phyloP scores from a whole-genome alignment of 2,113 vertebrate genomes.

The Melanocharis versteri region DNA sequence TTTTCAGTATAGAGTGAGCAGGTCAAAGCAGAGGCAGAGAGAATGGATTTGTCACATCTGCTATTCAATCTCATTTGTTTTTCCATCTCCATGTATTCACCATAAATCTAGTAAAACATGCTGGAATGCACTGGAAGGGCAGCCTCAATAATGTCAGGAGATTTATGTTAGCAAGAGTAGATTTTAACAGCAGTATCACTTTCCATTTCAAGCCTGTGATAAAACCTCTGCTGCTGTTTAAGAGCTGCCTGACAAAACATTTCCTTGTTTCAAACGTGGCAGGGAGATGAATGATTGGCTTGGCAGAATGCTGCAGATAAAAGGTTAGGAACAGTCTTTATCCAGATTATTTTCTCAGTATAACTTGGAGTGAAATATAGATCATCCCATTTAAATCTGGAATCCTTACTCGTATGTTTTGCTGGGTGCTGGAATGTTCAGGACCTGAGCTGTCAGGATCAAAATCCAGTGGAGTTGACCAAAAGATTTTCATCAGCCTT shows the following conservation, averaged over 20 bases:
- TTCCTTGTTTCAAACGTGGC: not conserved
- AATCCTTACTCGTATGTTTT: not conserved
- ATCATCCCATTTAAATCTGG: not conserved
- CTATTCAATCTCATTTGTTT: slow-evolving; percentile 20
- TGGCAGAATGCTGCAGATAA: not conserved
- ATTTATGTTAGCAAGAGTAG: slow-evolving; percentile 9
- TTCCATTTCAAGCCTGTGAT: slow-evolving; percentile 7
- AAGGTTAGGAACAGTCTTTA: not conserved
- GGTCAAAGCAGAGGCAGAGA: not conserved
- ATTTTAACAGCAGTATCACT: slow-evolving; percentile 7
- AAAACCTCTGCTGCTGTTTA: slow-evolving; percentile 25
- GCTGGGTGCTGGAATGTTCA: not conserved
- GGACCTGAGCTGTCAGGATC: not conserved
- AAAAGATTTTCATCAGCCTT: not conserved
- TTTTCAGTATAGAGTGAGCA: not conserved
- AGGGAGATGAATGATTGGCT: not conserved
- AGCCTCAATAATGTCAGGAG: slow-evolving; percentile 23
- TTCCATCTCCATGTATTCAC: slow-evolving; percentile 26
- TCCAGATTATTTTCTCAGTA: not conserved
- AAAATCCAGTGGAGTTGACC: not conserved
- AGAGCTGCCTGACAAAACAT: slow-evolving; percentile 26
- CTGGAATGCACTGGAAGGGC: slow-evolving; percentile 1
- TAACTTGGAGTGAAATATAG: not conserved
- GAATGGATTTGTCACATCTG: slow-evolving; percentile 26
- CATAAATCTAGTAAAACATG: slow-evolving; percentile 19